A percentile compares a stretch with the other conserved stretches of the same genome.
phyloP scores from a whole-genome alignment of 2,888 invertebrate genomes.

The Linnaemya tessellans region DNA sequence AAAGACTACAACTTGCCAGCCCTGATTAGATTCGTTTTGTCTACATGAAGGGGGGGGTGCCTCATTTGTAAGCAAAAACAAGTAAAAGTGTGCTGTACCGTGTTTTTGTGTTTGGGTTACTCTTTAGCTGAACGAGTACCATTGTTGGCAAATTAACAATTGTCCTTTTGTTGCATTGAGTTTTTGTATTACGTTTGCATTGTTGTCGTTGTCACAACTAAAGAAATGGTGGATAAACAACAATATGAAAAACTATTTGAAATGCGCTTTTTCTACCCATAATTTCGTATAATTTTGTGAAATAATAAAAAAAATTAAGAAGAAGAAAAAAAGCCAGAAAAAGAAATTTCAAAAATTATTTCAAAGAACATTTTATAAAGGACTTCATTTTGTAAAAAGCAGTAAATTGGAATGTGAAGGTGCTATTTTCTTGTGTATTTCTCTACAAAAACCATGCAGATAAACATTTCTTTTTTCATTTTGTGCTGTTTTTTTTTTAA shows the following conservation, averaged over 20 bases:
- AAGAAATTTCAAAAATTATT: slow-evolving; percentile 5
- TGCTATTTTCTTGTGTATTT: slow-evolving; percentile 14
- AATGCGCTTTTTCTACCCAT: slow-evolving; percentile 15
- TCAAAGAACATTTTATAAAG: slow-evolving; percentile 38
- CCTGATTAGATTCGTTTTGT: neutral
- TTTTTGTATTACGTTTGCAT: slow-evolving; percentile 23
- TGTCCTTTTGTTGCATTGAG: slow-evolving; percentile 61
- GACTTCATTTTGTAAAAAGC: slow-evolving; percentile 9
- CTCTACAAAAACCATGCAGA: slow-evolving; percentile 27
- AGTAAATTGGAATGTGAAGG: slow-evolving; percentile 14
- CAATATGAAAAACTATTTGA: slow-evolving; percentile 46
- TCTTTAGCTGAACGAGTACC: slow-evolving; percentile 33
- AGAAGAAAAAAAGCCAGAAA: neutral
- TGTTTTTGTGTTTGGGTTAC: slow-evolving; percentile 19
- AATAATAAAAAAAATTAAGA: neutral
- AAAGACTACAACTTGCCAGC: neutral
- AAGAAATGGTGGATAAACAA: slow-evolving; percentile 37
- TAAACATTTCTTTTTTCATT: slow-evolving; percentile 27
- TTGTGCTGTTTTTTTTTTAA: neutral
- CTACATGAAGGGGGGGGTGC: neutral
- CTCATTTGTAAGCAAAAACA: neutral
- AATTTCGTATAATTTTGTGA: slow-evolving; percentile 23
- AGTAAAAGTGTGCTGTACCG: neutral
- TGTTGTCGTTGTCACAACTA: slow-evolving; percentile 51
- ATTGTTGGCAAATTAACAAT: slow-evolving; percentile 67